These are phyloP conservation scores for Premnoplex brunnescens DNA, from an alignment of 2,797 vertebrate genomes.

Conservation along the genomic window DNA sequence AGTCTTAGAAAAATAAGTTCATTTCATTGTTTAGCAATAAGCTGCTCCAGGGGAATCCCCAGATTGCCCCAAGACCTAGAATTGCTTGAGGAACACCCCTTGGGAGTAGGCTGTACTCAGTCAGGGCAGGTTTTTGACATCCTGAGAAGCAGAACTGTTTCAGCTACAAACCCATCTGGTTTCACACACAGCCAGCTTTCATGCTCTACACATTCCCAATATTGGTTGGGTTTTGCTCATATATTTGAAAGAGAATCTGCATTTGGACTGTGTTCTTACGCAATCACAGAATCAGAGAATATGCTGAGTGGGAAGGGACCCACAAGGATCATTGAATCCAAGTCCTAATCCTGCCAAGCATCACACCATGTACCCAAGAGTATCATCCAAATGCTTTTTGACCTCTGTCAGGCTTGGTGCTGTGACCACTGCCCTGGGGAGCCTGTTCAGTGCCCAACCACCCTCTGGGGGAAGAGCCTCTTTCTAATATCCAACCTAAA, in stretches of 20 bases:
- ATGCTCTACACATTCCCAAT: neutral
- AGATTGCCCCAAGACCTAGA: neutral
- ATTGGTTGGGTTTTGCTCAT: neutral
- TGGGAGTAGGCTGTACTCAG: neutral
- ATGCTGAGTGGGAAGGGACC: neutral
- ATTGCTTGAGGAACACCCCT: neutral
- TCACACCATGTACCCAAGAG: neutral
- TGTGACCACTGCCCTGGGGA: neutral
- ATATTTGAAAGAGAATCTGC: neutral
- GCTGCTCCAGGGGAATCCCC: neutral
- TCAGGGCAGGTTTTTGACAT: neutral
- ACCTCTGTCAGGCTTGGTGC: neutral
- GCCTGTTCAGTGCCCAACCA: neutral
- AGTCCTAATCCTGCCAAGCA: neutral
- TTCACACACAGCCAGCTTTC: constrained; percentile 9
- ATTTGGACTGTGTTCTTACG: neutral
- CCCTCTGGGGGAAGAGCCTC: too few relatives aligned
- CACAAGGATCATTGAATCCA: neutral
- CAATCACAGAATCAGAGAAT: neutral
- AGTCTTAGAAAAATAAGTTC: neutral
- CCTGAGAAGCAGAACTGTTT: neutral
- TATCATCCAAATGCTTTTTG: neutral
- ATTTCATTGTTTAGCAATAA: neutral
- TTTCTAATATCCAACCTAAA: neutral
- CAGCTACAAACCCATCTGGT: constrained; percentile 13